Evolutionary conservation across 2,888 invertebrate genomes (phyloP).

Genomic region (Colostygia pectinataria): DNA sequence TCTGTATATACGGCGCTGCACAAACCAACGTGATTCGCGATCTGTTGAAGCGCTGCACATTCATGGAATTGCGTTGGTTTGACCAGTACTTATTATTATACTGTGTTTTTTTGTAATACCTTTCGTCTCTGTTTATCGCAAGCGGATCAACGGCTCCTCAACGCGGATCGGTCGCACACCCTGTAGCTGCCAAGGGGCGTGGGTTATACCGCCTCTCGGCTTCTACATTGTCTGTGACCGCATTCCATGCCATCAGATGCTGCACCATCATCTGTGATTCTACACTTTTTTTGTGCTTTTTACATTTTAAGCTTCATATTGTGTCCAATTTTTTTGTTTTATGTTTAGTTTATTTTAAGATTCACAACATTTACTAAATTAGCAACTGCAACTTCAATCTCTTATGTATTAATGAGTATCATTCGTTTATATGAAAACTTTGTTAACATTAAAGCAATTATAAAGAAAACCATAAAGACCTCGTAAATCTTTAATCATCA

Average conservation of each 20-base stretch:
- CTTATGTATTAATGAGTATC: too few species aligned
- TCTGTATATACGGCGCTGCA: too few species aligned
- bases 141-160: slow-evolving; percentile 17
- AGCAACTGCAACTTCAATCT: too few species aligned
- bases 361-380: too few species aligned
- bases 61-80: slow-evolving; percentile 4
- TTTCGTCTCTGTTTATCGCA: slow-evolving; percentile 13
- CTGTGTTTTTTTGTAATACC: not conserved
- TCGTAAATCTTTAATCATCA: too few species aligned
- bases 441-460: too few species aligned
- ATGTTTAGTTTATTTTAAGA: not conserved
- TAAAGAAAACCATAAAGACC: too few species aligned
- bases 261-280: slow-evolving; percentile 35
- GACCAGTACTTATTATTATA: not conserved
- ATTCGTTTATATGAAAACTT: too few species aligned
- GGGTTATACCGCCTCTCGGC: slow-evolving; percentile 64
- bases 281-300: slow-evolving; percentile 33
- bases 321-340: not conserved
- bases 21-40: not conserved
- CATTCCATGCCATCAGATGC: slow-evolving; percentile 36
- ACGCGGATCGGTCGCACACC: slow-evolving; percentile 58
- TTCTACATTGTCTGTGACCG: slow-evolving; percentile 69
- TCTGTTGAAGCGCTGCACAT: too few species aligned
- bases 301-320: slow-evolving; percentile 26
- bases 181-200: slow-evolving; percentile 83